Percentiles rank a stretch among this genome's conserved stretches.
phyloP scores from a whole-genome alignment of 2,797 vertebrate species.

The Hapalemur alaotrensis region DNA sequence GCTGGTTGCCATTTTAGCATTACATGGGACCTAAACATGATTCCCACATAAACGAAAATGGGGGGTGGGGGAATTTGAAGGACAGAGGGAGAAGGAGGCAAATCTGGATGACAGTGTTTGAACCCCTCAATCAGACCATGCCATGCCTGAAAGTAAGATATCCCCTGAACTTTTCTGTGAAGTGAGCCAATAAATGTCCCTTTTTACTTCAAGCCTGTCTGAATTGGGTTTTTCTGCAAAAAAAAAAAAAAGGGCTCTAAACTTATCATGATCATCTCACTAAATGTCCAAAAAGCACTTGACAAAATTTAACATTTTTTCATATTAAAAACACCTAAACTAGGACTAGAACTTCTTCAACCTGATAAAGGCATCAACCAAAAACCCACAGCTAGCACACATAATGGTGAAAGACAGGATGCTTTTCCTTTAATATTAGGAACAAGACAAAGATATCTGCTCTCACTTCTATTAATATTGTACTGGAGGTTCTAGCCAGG shows the following conservation, averaged over 20 bases:
- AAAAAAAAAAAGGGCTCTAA: not conserved
- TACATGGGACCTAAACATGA: not conserved
- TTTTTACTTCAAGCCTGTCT: not conserved
- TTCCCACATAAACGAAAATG: not conserved
- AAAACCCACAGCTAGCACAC: not conserved
- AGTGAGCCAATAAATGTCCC: not conserved
- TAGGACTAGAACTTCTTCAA: not conserved
- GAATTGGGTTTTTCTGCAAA: not conserved
- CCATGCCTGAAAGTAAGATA: not conserved
- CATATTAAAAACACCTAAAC: not conserved
- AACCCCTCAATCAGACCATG: not conserved
- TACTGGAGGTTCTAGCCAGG: not conserved
- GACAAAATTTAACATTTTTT: slow-evolving; percentile 14
- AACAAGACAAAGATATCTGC: not conserved
- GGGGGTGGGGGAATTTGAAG: not conserved
- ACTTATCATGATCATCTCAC: not conserved
- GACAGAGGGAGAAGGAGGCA: not conserved
- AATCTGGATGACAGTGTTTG: not conserved
- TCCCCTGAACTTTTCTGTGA: not conserved
- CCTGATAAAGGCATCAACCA: not conserved
- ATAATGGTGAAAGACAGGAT: not conserved
- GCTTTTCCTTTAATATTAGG: not conserved
- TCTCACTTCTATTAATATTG: not conserved
- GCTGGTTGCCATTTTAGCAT: not conserved
- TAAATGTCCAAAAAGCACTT: not conserved